These are phyloP conservation scores for Myioborus miniatus DNA, from an alignment of 2,797 vertebrate species.

Conservation along the genomic window DNA sequence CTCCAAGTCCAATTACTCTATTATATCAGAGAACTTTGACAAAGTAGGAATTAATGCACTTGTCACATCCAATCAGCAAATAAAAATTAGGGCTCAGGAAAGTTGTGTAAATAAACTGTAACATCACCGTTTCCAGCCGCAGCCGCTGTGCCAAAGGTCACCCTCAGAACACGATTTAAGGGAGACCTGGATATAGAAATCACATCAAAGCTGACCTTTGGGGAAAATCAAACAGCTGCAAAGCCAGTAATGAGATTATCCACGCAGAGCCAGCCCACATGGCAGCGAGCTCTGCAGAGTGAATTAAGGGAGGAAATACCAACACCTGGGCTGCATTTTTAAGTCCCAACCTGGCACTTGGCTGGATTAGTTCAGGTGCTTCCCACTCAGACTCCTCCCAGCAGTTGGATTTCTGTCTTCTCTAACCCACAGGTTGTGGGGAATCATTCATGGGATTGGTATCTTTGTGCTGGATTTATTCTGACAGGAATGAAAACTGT, in stretches of 20 bases:
- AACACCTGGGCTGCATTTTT: background rate
- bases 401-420: background rate
- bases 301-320: background rate
- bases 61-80: conserved; percentile 56
- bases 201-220: conserved; percentile 36
- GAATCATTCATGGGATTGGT: background rate
- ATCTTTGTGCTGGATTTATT: background rate
- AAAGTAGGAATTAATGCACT: conserved; percentile 28
- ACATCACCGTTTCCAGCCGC: conserved; percentile 23
- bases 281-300: background rate
- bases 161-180: conserved; percentile 31
- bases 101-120: conserved; percentile 47
- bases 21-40: background rate
- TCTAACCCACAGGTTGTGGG: background rate
- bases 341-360: background rate
- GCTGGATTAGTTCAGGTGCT: background rate
- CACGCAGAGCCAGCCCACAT: background rate
- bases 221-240: conserved; percentile 8
- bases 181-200: conserved; percentile 51
- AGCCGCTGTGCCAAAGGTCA: conserved; percentile 62
- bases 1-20: background rate
- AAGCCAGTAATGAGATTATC: background rate
- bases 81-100: conserved; percentile 11
- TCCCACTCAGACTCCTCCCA: background rate
- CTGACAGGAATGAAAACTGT: background rate